Evolutionary conservation across 2,113 vertebrate genomes (phyloP).

Genomic region (Eleginops maclovinus): DNA sequence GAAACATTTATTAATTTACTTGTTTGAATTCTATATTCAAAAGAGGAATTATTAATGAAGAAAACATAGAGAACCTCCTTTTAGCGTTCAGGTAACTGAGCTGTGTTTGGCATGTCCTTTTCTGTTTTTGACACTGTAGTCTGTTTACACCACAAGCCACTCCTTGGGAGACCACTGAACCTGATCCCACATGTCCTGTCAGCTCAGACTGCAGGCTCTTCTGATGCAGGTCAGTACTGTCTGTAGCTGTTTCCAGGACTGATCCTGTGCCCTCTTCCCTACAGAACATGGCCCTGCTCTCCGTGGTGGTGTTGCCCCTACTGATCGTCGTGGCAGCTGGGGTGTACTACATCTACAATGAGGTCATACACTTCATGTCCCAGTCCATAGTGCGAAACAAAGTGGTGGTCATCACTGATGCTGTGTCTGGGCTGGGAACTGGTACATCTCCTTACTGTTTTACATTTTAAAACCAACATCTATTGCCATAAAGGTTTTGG

Average conservation of each 20-base stretch:
- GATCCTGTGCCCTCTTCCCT: slow-evolving; percentile 45
- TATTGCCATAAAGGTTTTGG: background rate
- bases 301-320: slow-evolving; percentile 87
- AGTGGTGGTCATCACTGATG: slow-evolving; percentile 95
- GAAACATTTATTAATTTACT: background rate
- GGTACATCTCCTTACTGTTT: slow-evolving; percentile 82
- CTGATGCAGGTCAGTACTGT: slow-evolving; percentile 28
- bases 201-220: slow-evolving; percentile 15
- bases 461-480: background rate
- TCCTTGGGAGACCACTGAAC: background rate
- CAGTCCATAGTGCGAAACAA: slow-evolving; percentile 93
- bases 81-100: background rate
- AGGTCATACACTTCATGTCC: slow-evolving; percentile 89
- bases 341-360: slow-evolving; percentile 92
- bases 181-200: slow-evolving; percentile 10
- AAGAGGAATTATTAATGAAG: background rate
- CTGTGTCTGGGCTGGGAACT: slow-evolving; percentile 91
- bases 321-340: slow-evolving; percentile 90
- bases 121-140: background rate
- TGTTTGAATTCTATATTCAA: slow-evolving; percentile 12
- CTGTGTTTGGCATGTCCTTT: background rate
- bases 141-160: slow-evolving; percentile 8
- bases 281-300: slow-evolving; percentile 86
- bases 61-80: background rate
- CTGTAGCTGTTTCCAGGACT: background rate